Conservation (phyloP, 1,140 invertebrate genomes). For the Scaptomyza graminum region DNA sequence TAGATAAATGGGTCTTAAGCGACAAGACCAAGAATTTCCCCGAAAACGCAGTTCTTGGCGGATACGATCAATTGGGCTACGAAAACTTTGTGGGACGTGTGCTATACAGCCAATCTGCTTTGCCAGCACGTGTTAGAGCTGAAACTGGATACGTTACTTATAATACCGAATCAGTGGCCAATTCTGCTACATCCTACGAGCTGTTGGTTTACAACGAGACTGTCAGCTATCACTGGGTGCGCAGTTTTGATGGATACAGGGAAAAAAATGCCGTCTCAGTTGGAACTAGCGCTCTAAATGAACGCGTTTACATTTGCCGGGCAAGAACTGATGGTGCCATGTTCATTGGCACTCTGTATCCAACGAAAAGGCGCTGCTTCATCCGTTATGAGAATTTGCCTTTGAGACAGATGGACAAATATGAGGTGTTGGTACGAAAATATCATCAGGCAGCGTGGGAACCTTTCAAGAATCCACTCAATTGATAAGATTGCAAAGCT, state of each 20-base stretch:
- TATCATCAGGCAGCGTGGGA: no score
- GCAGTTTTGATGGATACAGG: constrained; percentile 48
- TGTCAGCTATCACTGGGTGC: constrained; percentile 47
- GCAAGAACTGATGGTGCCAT: constrained; percentile 19
- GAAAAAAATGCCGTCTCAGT: constrained; percentile 49
- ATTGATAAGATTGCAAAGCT: background rate
- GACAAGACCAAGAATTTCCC: constrained; percentile 42
- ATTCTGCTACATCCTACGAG: constrained; percentile 11
- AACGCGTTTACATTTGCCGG: constrained; percentile 51
- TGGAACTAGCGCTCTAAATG: constrained; percentile 26
- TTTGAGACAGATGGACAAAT: constrained; percentile 27
- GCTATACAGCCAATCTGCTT: constrained; percentile 2
- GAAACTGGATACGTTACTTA: constrained; percentile 41
- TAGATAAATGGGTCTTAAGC: constrained; percentile 43
- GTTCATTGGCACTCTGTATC: constrained; percentile 42
- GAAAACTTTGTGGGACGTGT: constrained; percentile 56
- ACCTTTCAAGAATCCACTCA: background rate
- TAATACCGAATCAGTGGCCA: constrained; percentile 26
- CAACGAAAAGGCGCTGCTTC: constrained; percentile 5
- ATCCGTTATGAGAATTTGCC: constrained; percentile 19
- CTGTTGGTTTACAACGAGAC: constrained; percentile 48
- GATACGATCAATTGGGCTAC: constrained; percentile 47
- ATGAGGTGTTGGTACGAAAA: constrained; percentile 50
- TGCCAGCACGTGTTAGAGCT: constrained; percentile 52
- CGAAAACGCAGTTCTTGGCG: constrained; percentile 41